These are phyloP conservation scores for Apis florea DNA, from an alignment of 1,140 invertebrate species.

Conservation along the genomic window DNA sequence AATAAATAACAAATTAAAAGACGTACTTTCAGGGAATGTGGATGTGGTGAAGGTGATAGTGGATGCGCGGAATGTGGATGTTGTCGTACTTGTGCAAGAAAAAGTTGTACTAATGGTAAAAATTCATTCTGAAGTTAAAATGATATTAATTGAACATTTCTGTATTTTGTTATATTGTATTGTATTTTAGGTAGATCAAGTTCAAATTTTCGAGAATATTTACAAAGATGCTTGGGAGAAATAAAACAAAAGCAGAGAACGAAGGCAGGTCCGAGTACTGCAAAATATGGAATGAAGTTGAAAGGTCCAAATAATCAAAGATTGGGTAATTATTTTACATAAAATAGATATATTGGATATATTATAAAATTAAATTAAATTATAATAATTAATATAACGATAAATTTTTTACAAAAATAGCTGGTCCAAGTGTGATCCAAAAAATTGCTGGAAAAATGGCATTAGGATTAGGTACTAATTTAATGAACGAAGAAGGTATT, in stretches of 20 bases:
- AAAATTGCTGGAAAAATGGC: slow-evolving; percentile 67
- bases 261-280: slow-evolving; percentile 73
- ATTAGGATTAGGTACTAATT: slow-evolving; percentile 61
- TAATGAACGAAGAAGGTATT: slow-evolving; percentile 78
- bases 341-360: background rate
- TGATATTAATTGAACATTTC: background rate
- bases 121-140: background rate
- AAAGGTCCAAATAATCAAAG: slow-evolving; percentile 76
- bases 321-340: slow-evolving; percentile 57
- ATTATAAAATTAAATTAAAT: background rate
- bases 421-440: slow-evolving; percentile 68
- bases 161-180: slow-evolving; percentile 12
- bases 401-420: slow-evolving; percentile 52
- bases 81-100: slow-evolving; percentile 92
- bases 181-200: slow-evolving; percentile 76
- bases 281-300: slow-evolving; percentile 75
- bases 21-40: slow-evolving; percentile 88
- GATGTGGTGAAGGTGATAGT: slow-evolving; percentile 96
- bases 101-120: slow-evolving; percentile 82
- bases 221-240: slow-evolving; percentile 82
- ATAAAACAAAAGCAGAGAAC: slow-evolving; percentile 81
- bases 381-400: background rate
- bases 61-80: slow-evolving; percentile 96
- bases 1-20: slow-evolving; percentile 12
- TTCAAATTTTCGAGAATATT: slow-evolving; percentile 82